Conservation (phyloP, 53 echinoderm and acorn worm genomes). For the Patiria pectinifera region DNA sequence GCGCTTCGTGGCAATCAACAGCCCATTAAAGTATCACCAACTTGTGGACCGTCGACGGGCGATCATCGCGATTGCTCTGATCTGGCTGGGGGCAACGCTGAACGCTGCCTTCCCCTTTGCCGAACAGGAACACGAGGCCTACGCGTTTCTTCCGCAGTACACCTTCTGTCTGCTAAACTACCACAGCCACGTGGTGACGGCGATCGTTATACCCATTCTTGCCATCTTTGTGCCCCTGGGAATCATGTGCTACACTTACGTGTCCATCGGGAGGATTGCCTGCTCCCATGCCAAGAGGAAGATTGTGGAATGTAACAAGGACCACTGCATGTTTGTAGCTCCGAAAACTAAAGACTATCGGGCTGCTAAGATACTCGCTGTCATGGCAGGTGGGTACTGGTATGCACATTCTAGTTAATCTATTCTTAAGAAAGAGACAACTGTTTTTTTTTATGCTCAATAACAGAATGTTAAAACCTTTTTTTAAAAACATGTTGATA, state of each 20-base stretch:
- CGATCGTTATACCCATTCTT: constrained; percentile 66
- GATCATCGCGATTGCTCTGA: constrained; percentile 37
- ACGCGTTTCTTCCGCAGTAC: constrained; percentile 65
- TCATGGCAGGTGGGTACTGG: constrained; percentile 93
- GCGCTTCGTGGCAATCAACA: constrained; percentile 84
- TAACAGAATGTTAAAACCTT: too few species aligned
- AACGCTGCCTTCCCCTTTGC: constrained; percentile 75
- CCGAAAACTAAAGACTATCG: constrained; percentile 91
- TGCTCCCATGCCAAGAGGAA: constrained; percentile 88
- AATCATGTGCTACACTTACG: constrained; percentile 84
- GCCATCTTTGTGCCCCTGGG: constrained; percentile 83
- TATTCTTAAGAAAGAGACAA: background rate
- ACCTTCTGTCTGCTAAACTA: constrained; percentile 81
- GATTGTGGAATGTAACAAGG: constrained; percentile 87
- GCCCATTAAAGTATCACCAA: constrained; percentile 88
- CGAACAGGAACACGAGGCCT: constrained; percentile 46
- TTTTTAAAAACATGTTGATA: too few species aligned
- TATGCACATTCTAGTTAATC: background rate
- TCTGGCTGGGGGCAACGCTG: constrained; percentile 72
- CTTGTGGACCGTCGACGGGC: constrained; percentile 71
- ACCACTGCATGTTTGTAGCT: constrained; percentile 92
- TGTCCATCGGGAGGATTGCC: constrained; percentile 83
- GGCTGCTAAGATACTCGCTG: constrained; percentile 88
- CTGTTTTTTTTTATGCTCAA: too few species aligned
- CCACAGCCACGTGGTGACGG: constrained; percentile 52